phyloP scores from a whole-genome alignment of 2,113 vertebrate genomes.

The Mandrillus leucophaeus region DNA sequence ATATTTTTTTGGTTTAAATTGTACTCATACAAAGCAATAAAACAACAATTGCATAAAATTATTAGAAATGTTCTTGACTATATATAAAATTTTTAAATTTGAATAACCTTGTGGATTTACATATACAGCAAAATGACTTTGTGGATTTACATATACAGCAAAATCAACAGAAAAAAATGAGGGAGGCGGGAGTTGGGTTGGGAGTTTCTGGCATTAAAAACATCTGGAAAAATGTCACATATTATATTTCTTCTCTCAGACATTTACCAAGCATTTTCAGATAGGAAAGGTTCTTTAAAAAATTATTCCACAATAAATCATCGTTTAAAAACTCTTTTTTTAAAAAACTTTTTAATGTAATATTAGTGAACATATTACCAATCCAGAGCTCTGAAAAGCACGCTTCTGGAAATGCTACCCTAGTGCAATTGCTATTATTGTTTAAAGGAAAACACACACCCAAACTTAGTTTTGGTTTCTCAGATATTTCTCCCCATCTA shows the following conservation, averaged over 20 bases:
- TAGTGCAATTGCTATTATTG: neutral
- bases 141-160: no score
- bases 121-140: neutral
- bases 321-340: neutral
- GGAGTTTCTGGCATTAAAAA: neutral
- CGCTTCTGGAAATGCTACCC: neutral
- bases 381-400: neutral
- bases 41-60: neutral
- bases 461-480: neutral
- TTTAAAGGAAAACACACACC: neutral
- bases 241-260: neutral
- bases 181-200: accelerated
- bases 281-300: neutral
- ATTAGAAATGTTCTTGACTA: neutral
- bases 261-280: neutral
- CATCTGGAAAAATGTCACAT: neutral
- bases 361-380: neutral
- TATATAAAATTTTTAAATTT: neutral
- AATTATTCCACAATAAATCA: neutral
- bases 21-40: neutral
- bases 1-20: neutral
- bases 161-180: neutral
- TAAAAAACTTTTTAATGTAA: neutral
- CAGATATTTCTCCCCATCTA: neutral
- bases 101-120: neutral